These are phyloP conservation scores for Serrognathus titanus DNA, from an alignment of 2,888 invertebrate species.

Conservation along the genomic window DNA sequence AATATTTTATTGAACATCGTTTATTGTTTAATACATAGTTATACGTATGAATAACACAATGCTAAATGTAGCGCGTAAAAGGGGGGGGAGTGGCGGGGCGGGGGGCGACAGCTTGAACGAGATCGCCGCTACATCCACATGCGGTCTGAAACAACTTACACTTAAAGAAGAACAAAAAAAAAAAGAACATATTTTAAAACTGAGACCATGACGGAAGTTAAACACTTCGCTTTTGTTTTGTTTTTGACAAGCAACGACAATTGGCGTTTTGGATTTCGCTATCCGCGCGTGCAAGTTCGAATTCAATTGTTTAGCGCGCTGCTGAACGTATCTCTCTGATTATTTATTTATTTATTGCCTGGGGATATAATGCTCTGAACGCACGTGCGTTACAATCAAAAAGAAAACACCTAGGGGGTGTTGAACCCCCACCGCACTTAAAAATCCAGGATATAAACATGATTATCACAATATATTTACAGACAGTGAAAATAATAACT, in stretches of 20 bases:
- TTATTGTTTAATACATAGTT: conserved; percentile 44
- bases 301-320: neutral
- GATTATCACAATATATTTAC: conserved; percentile 50
- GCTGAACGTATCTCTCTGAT: neutral
- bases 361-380: conserved; percentile 3
- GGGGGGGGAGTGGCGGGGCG: neutral
- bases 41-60: conserved; percentile 46
- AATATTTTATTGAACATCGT: conserved; percentile 46
- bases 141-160: conserved; percentile 38
- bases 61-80: conserved; percentile 38
- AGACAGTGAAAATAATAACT: conserved; percentile 30
- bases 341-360: neutral
- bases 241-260: neutral
- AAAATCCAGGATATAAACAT: conserved; percentile 34
- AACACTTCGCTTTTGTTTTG: neutral
- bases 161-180: conserved; percentile 10
- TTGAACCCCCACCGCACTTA: conserved; percentile 1
- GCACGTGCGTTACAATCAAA: conserved; percentile 19
- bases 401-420: conserved; percentile 11
- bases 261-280: neutral
- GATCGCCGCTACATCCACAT: conserved; percentile 26
- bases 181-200: conserved; percentile 31
- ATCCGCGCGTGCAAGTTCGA: neutral
- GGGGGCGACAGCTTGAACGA: conserved; percentile 41
- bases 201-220: conserved; percentile 36